Evolutionary conservation across 2,888 invertebrate species (phyloP), one percentile per base, ranked within the genome.

Genomic region (Neoaliturus tenellus): DNA sequence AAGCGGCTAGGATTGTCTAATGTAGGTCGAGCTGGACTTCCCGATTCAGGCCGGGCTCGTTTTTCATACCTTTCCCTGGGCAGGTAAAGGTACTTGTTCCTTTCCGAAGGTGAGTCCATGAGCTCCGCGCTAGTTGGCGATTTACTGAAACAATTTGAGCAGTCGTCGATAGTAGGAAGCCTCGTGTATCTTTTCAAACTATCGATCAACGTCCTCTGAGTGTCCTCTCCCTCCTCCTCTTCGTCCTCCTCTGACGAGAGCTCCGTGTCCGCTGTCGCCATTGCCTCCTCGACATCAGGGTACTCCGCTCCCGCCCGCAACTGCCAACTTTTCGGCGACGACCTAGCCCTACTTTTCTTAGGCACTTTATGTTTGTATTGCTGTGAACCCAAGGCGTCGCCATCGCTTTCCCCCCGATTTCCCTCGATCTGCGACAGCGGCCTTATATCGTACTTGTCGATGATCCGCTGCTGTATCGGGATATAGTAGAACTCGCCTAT

Each of bases 401-500:
- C 62, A 2, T 20, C 23, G 55, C 3, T 14, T n/a, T n/a, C 39
- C 39, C 8, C 8, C 12, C 8, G 39, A 39, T 8, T 39, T 39
- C 39, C 39, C 10, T 20, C 51, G 20, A 1, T 1, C 12, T 6
- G 5, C 20, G 55, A 8, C 8, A 25, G 23, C 23, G 55, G 20
- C 14, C 62, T 25, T 28, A 62, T 62, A 17, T 62, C 62, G 31
- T 62, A 62, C 62, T 62, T 62, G 1, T 4, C 12, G 1, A 12
- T 1, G 3, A 31, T 5, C 12, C 62, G 8, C 12, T 62, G 12
- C 31, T 31, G 28, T 6, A 62, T 62, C 0, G 69, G 69, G 33
- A 33, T 69, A 39, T 69, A 69, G 28, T 69, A 69, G 39, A 69
- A 69, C 23, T 69, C 39, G 39, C 69, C n/a, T 2, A 69, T 69